Conservation (phyloP, 2,113 vertebrate species). For the Arizona elegans region DNA sequence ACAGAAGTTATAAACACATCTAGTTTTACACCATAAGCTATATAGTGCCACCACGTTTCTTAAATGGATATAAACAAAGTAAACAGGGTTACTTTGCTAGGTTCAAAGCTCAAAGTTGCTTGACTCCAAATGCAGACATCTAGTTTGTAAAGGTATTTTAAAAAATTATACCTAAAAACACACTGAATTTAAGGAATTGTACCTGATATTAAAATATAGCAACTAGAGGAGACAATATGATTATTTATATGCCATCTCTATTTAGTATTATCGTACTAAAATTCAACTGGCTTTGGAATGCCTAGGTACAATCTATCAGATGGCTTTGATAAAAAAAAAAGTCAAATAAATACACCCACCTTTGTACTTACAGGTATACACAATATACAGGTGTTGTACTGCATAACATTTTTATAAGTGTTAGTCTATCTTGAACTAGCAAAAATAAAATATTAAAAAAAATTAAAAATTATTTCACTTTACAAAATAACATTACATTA, state of each 20-base stretch:
- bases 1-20: neutral
- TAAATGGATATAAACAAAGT: neutral
- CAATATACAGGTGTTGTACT: neutral
- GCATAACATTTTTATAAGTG: neutral
- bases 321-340: neutral
- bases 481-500: neutral
- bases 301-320: neutral
- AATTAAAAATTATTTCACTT: neutral
- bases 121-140: neutral
- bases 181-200: neutral
- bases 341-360: neutral
- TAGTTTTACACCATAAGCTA: neutral
- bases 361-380: neutral
- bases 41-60: neutral
- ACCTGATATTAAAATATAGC: neutral
- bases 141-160: neutral
- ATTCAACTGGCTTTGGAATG: neutral
- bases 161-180: neutral
- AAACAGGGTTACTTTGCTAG: neutral
- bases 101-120: neutral
- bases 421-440: neutral
- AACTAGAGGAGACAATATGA: neutral
- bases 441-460: neutral
- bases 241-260: neutral
- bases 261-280: slow-evolving; percentile 22